Conservation (phyloP, 2,888 invertebrate species). For the Ashinkailepas kermadecensis region DNA sequence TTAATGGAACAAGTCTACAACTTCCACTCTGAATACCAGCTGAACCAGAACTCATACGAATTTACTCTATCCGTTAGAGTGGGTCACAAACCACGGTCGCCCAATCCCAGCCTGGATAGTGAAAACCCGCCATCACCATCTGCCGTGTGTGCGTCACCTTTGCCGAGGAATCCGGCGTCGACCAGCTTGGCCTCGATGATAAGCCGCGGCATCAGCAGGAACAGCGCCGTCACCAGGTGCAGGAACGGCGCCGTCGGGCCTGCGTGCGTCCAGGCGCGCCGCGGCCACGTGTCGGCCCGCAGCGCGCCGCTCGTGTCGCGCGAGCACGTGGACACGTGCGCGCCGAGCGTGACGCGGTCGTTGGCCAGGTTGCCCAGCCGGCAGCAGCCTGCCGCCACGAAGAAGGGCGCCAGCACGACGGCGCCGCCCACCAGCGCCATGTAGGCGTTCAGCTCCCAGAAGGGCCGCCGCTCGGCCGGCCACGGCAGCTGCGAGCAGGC, state of each 20-base stretch:
- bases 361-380: constrained; percentile 68
- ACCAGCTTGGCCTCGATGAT: constrained; percentile 77
- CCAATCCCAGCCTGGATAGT: too few relatives aligned
- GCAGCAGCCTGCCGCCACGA: constrained; percentile 44
- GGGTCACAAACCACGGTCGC: too few relatives aligned
- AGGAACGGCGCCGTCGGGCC: constrained; percentile 77
- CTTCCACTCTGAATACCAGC: too few relatives aligned
- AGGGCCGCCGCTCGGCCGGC: constrained; percentile 57
- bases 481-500: constrained; percentile 62
- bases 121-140: too few relatives aligned
- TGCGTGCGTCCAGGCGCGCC: constrained; percentile 55
- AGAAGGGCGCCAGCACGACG: constrained; percentile 65
- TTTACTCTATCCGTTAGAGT: too few relatives aligned
- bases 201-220: constrained; percentile 70
- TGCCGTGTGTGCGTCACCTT: constrained; percentile 51
- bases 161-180: constrained; percentile 66
- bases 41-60: too few relatives aligned
- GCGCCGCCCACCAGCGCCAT: constrained; percentile 56
- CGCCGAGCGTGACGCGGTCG: constrained; percentile 72
- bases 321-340: constrained; percentile 55
- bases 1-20: too few relatives aligned
- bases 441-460: constrained; percentile 64
- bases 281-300: constrained; percentile 31
- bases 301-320: constrained; percentile 41
- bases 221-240: constrained; percentile 72